Evolutionary conservation across 2,888 invertebrate genomes (phyloP).

Genomic region (Rutpela maculata): DNA sequence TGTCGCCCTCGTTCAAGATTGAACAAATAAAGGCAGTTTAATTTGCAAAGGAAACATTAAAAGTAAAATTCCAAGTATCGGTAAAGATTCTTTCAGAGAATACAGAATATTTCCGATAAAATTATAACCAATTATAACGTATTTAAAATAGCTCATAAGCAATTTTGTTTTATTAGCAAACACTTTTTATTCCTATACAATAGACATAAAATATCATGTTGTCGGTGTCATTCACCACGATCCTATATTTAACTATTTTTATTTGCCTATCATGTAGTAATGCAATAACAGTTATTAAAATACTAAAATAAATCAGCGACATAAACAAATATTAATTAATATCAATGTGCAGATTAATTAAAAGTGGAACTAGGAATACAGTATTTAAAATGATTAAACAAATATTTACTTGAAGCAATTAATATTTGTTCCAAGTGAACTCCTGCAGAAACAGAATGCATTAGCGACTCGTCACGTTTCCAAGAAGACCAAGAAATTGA

Average conservation of each 20-base stretch:
- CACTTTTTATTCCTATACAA: too few relatives aligned
- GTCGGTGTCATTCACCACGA: too few relatives aligned
- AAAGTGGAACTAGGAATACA: conserved; percentile 3
- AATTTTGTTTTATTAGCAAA: neutral
- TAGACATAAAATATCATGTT: too few relatives aligned
- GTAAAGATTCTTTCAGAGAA: neutral
- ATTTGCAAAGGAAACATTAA: neutral
- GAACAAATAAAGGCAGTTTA: conserved; percentile 43
- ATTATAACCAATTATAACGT: neutral
- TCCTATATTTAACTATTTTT: neutral
- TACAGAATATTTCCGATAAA: neutral
- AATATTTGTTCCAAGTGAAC: conserved; percentile 50
- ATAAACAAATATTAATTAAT: conserved; percentile 11
- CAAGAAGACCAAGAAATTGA: neutral
- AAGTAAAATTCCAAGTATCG: neutral
- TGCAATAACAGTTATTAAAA: neutral
- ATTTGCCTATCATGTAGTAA: neutral
- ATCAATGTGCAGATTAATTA: conserved; percentile 16
- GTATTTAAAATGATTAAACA: conserved; percentile 20
- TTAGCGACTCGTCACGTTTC: conserved; percentile 1
- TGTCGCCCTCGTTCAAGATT: conserved; percentile 66
- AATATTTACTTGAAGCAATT: conserved; percentile 51
- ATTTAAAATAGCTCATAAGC: neutral
- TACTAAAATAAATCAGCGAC: neutral
- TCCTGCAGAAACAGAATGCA: neutral